These are phyloP conservation scores for Hyles vespertilio DNA, from an alignment of 1,140 invertebrate genomes.

Conservation along the genomic window DNA sequence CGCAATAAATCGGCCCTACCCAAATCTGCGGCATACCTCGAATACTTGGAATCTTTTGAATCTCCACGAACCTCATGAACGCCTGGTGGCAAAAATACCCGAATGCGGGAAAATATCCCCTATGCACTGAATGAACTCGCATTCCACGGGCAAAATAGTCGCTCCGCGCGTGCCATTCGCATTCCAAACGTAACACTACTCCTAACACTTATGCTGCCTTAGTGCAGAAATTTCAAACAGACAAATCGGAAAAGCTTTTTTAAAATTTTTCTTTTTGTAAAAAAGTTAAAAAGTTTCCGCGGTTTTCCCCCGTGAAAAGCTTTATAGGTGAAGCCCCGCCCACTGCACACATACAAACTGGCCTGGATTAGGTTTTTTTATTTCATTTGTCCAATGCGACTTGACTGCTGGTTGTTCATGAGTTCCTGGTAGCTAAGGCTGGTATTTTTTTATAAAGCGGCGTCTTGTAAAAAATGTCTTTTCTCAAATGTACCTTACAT, in stretches of 20 bases:
- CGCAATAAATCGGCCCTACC: too few species aligned
- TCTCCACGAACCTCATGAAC: constrained; percentile 20
- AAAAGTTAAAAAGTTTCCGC: constrained; percentile 40
- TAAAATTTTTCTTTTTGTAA: constrained; percentile 32
- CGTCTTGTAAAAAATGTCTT: too few species aligned
- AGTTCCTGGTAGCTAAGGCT: constrained; percentile 37
- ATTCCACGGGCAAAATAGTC: constrained; percentile 9
- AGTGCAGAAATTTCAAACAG: constrained; percentile 68
- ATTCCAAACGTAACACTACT: constrained; percentile 55
- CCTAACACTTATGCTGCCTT: constrained; percentile 38
- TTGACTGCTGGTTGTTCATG: constrained; percentile 13
- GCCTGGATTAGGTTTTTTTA: constrained; percentile 9
- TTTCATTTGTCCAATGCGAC: neutral
- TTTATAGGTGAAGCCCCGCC: constrained; percentile 22
- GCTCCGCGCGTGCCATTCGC: constrained; percentile 17
- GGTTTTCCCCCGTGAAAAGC: constrained; percentile 6
- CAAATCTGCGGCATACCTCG: neutral
- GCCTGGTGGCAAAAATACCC: constrained; percentile 70
- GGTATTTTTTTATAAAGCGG: constrained; percentile 31
- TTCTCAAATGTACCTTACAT: too few species aligned
- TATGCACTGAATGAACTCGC: constrained; percentile 43
- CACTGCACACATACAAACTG: constrained; percentile 21
- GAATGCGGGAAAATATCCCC: constrained; percentile 73
- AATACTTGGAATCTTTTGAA: constrained; percentile 1
- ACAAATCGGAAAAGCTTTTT: constrained; percentile 61